Conservation (phyloP, 2,888 invertebrate genomes). For the Drosophila putrida region DNA sequence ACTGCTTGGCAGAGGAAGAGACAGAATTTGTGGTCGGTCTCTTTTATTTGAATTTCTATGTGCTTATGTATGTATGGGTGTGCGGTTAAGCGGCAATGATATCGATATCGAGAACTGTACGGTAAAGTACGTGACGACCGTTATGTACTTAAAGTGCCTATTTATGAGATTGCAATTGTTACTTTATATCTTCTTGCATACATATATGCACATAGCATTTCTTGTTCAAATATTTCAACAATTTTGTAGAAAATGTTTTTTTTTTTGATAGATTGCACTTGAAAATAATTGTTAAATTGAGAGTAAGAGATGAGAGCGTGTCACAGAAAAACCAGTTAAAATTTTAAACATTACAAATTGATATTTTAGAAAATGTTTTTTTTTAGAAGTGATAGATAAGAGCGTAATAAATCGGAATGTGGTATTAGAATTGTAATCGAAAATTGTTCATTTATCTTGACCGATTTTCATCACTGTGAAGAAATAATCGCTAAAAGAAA, state of each 20-base stretch:
- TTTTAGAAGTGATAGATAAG: neutral
- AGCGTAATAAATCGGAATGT: constrained; percentile 8
- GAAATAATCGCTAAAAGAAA: neutral
- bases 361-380: too few relatives aligned
- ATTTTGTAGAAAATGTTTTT: constrained; percentile 53
- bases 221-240: constrained; percentile 66
- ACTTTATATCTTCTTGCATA: constrained; percentile 49
- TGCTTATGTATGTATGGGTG: constrained; percentile 2
- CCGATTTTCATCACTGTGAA: too few relatives aligned
- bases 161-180: constrained; percentile 72
- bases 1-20: constrained; percentile 53
- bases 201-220: constrained; percentile 11
- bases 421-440: neutral
- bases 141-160: constrained; percentile 75
- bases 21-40: constrained; percentile 12
- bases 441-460: too few relatives aligned
- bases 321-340: neutral
- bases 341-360: neutral
- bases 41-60: neutral
- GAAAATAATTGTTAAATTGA: constrained; percentile 35
- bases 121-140: constrained; percentile 68
- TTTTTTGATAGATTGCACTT: constrained; percentile 66
- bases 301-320: constrained; percentile 32
- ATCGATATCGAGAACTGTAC: constrained; percentile 49
- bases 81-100: constrained; percentile 47